Base-by-base conservation (phyloP, 2,113 vertebrate genomes). In the Platysteira castanea region DNA sequence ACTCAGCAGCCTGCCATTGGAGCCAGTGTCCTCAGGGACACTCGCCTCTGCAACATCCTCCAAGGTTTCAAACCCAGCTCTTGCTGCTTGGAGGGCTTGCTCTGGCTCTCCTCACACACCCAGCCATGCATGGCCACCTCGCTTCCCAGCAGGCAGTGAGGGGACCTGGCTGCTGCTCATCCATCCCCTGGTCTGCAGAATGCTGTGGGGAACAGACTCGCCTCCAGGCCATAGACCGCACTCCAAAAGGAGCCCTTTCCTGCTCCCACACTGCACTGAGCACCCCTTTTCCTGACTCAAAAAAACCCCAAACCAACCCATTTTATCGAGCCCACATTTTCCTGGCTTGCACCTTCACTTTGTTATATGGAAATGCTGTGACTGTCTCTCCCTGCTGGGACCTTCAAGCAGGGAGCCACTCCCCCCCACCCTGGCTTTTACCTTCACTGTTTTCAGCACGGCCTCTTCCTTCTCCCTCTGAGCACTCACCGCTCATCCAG, bases 191-290 rank as follows among this genome's bases (percentile, higher is more conserved):
- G 39, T 22, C 74, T 81, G 35, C 47, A 31, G 54, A 79, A 80
- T 28, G n/a, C 46, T 57, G 50, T 27, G 10, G 0, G 1, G 49
- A 30, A 17, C 1, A 7, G 57, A 70, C 56, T 71, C 0, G 0
- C 6, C 21, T 18, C 30, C n/a, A 31, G 56, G 16, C 19, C 41
- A 13, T 0, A 20, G 50, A 63, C 47, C 33, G 44, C 1, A 15
- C 24, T 35, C 19, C 59, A 47, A 47, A 56, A 54, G 27, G 1
- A 3, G 0, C 15, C 57, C 37, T 78, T 78, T 63, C 71, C 68
- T 2, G 1, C 67, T 59, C 47, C 52, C 47, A 17, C 4, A 1
- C 4, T 2, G 57, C 27, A 24, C 16, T 13, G 24, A 87, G 50
- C 50, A 27, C 31, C 24, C n/a, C 19, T 65, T 89, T 68, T 22